phyloP scores from a whole-genome alignment of 2,113 vertebrate species.

The Ictidomys tridecemlineatus region DNA sequence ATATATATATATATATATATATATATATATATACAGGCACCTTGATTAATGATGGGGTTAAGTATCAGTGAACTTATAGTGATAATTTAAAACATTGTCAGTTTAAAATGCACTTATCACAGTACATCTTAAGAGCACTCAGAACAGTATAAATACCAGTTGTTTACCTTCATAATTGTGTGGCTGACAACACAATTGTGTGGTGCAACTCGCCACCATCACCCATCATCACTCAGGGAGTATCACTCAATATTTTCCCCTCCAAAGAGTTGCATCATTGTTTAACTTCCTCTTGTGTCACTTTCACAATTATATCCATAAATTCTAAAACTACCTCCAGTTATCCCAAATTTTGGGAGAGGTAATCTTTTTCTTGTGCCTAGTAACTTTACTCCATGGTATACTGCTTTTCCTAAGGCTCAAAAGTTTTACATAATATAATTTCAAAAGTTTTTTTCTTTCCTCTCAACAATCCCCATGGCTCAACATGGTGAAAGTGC shows the following conservation, averaged over 20 bases:
- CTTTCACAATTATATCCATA: not conserved
- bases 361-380: not conserved
- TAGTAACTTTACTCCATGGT: not conserved
- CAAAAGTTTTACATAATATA: not conserved
- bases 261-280: not conserved
- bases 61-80: not conserved
- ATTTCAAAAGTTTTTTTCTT: not conserved
- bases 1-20: too few relatives aligned
- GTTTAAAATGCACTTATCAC: not conserved
- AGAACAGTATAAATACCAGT: not conserved
- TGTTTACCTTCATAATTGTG: fast-evolving
- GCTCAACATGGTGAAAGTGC: not conserved
- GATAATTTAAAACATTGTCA: not conserved
- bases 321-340: not conserved
- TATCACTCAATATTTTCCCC: too few relatives aligned
- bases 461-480: not conserved
- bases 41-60: not conserved
- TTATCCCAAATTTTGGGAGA: not conserved
- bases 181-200: not conserved
- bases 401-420: not conserved
- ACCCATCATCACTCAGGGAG: too few relatives aligned
- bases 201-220: too few relatives aligned
- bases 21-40: not conserved
- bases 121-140: not conserved
- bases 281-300: not conserved